A percentile compares a stretch with the other conserved stretches of the same genome.
Evolutionary conservation across 2,113 vertebrate species (phyloP).

Genomic region (Paralichthys olivaceus): DNA sequence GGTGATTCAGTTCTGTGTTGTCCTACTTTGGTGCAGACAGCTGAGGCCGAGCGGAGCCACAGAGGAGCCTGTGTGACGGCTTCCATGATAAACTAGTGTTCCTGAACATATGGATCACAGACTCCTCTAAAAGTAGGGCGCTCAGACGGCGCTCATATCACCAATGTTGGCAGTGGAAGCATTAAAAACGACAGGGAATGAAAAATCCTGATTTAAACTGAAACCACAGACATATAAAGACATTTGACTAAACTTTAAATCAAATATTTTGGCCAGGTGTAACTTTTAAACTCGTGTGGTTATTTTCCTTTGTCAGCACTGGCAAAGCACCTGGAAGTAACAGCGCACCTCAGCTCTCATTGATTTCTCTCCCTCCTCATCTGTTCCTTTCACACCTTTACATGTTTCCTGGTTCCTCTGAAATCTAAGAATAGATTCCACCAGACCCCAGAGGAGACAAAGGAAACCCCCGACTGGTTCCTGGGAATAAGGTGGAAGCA

Average conservation of each 20-base stretch:
- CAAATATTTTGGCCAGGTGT: neutral
- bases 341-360: constrained; percentile 24
- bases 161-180: neutral
- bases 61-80: constrained; percentile 42
- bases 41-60: constrained; percentile 15
- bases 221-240: constrained; percentile 4
- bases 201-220: neutral
- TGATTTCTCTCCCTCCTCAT: constrained; percentile 50
- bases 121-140: constrained; percentile 25
- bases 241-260: constrained; percentile 25
- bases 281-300: neutral
- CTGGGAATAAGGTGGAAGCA: constrained; percentile 36
- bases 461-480: constrained; percentile 44
- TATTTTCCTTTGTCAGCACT: constrained; percentile 49
- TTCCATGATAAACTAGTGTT: constrained; percentile 45
- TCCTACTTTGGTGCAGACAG: constrained; percentile 38
- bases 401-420: constrained; percentile 35
- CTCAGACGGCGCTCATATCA: constrained; percentile 13
- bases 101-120: constrained; percentile 35
- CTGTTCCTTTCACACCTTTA: constrained; percentile 19
- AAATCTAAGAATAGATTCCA: constrained; percentile 47
- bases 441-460: constrained; percentile 32
- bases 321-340: constrained; percentile 26
- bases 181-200: neutral
- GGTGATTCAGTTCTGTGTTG: constrained; percentile 16